Percentiles rank a stretch among this genome's conserved stretches.
Conservation (phyloP, 2,888 invertebrate genomes). For the Cheilosia soror region DNA sequence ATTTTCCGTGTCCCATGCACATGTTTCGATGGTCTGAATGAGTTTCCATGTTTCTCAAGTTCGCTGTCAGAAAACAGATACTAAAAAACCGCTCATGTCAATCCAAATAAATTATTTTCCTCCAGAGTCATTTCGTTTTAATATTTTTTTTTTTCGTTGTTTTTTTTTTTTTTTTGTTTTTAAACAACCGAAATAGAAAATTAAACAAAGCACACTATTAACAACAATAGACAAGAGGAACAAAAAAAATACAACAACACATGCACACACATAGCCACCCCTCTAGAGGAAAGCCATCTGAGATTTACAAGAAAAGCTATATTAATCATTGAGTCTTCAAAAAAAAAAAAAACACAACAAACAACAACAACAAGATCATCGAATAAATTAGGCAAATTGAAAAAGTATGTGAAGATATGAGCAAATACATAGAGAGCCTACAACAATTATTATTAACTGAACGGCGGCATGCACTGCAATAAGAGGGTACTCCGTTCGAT, state of each 20-base stretch:
- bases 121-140: conserved; percentile 7
- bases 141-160: too few relatives aligned
- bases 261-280: neutral
- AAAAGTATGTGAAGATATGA: conserved; percentile 20
- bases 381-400: conserved; percentile 34
- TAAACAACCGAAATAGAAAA: conserved; percentile 46
- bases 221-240: conserved; percentile 31
- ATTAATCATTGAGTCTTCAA: conserved; percentile 33
- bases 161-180: neutral
- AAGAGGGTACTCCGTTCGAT: neutral
- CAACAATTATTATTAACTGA: conserved; percentile 24
- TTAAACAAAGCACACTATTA: conserved; percentile 49
- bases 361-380: conserved; percentile 18
- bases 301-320: conserved; percentile 19
- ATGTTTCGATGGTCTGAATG: neutral
- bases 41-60: neutral
- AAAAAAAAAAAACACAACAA: neutral
- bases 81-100: conserved; percentile 20
- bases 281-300: conserved; percentile 8
- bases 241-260: neutral
- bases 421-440: conserved; percentile 18
- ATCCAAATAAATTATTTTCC: conserved; percentile 24
- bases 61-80: conserved; percentile 12
- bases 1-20: too few relatives aligned
- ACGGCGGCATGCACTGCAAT: neutral